Percentiles rank a stretch among this genome's conserved stretches.
Evolutionary conservation across 2,113 vertebrate genomes (phyloP).

Genomic region (Isurus oxyrinchus): DNA sequence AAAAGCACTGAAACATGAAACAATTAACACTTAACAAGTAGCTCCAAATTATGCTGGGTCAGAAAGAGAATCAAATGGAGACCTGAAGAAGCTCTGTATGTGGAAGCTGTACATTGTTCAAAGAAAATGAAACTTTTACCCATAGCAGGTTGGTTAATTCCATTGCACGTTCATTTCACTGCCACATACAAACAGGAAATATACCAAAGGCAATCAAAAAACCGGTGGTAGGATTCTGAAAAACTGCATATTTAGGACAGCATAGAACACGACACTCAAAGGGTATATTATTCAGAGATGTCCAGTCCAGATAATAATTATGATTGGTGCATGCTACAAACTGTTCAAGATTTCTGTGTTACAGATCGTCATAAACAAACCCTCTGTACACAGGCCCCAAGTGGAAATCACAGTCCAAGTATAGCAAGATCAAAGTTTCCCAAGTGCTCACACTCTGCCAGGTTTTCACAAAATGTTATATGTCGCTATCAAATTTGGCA

Average conservation of each 20-base stretch:
- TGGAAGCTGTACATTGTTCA: background rate
- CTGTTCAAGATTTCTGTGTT: background rate
- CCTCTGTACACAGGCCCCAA: background rate
- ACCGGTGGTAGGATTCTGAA: background rate
- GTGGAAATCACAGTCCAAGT: background rate
- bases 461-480: background rate
- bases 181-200: background rate
- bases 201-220: background rate
- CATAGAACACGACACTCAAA: background rate
- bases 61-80: background rate
- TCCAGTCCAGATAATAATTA: background rate
- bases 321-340: background rate
- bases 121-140: background rate
- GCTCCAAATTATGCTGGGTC: background rate
- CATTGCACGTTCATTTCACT: background rate
- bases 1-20: background rate
- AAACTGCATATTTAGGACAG: background rate
- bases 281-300: background rate
- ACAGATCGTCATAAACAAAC: background rate
- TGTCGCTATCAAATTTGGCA: background rate
- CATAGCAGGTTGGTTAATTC: background rate
- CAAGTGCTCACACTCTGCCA: background rate
- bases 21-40: background rate
- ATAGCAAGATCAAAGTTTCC: background rate
- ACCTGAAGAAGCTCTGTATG: background rate